Conservation (phyloP, 2,113 vertebrate species). For the Holacanthus passer region DNA sequence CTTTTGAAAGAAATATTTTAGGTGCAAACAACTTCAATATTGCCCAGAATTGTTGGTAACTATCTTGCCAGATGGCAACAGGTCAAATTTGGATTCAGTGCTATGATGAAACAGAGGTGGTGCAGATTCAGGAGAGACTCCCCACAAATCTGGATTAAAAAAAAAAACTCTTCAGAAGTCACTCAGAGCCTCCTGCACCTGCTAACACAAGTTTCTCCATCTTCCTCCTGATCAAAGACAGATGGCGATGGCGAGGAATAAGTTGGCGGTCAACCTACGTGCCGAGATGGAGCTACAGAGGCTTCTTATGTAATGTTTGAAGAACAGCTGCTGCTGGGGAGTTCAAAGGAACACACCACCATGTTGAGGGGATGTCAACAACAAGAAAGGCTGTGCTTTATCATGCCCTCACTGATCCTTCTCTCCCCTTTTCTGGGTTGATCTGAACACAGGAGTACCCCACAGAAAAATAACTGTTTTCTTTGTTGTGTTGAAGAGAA, state of each 20-base stretch:
- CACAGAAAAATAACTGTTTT: background rate
- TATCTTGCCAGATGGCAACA: background rate
- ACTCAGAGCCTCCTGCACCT: constrained; percentile 4
- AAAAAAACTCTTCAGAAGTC: constrained; percentile 4
- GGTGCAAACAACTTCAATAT: background rate
- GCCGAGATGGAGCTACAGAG: constrained; percentile 26
- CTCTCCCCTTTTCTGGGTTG: background rate
- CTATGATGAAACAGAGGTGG: background rate
- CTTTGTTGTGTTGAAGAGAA: background rate
- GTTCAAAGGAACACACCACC: constrained; percentile 38
- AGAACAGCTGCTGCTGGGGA: constrained; percentile 62
- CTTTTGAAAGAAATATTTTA: too few relatives aligned
- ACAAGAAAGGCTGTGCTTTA: constrained; percentile 21
- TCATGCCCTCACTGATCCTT: constrained; percentile 23
- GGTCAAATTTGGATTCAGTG: background rate
- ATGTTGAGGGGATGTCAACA: constrained; percentile 24
- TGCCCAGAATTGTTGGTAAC: background rate
- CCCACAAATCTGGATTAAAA: background rate
- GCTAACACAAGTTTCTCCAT: background rate
- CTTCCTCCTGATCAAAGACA: constrained; percentile 48
- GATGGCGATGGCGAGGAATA: constrained; percentile 46
- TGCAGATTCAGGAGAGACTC: background rate
- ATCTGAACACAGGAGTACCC: background rate
- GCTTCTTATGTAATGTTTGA: constrained; percentile 43
- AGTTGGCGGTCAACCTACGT: constrained; percentile 31